A percentile compares a stretch with the other conserved stretches of the same genome.
Evolutionary conservation across 2,113 vertebrate species (phyloP).

Genomic region (Ursus arctos): DNA sequence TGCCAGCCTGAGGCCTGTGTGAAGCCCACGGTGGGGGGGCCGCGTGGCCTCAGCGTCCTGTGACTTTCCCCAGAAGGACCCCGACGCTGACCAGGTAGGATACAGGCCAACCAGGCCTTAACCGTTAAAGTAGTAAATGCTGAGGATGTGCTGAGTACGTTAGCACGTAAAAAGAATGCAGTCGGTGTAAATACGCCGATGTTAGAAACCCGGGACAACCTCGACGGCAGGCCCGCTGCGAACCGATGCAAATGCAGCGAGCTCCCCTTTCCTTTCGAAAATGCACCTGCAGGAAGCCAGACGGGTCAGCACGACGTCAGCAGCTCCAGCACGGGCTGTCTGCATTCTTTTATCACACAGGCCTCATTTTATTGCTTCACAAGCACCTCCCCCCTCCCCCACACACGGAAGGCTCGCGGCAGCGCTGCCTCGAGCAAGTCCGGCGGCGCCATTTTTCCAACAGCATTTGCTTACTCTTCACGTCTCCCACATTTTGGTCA

Average conservation of each 20-base stretch:
- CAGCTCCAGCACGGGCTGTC: no score
- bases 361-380: not conserved
- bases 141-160: fast-evolving
- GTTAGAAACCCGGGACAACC: no score
- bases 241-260: no score
- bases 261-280: no score
- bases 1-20: no score
- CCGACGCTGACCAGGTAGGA: not conserved
- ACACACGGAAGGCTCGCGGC: not conserved
- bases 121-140: not conserved
- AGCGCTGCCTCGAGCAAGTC: no score
- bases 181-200: no score
- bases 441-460: not conserved
- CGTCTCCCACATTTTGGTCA: not conserved
- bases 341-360: not conserved
- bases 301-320: no score
- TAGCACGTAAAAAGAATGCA: no score
- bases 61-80: not conserved
- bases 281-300: no score
- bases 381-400: not conserved
- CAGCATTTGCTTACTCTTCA: no score
- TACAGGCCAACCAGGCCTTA: not conserved
- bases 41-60: not conserved
- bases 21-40: not conserved
- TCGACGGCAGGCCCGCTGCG: no score